These are phyloP conservation scores for Anthophora plumipes DNA, from an alignment of 2,888 invertebrate species.

Conservation along the genomic window DNA sequence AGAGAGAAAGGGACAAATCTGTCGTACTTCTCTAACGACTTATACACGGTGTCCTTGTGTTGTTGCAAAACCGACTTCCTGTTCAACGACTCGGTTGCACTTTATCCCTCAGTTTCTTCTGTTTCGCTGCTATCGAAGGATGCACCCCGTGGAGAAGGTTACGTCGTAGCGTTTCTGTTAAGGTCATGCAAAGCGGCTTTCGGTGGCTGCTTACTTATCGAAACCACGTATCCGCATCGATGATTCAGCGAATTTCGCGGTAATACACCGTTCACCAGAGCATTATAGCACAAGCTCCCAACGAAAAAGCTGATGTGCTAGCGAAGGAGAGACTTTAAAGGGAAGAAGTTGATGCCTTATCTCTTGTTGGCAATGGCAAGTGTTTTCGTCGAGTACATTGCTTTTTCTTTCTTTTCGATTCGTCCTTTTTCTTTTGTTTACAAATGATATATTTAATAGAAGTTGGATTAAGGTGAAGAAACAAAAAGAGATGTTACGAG, in stretches of 20 bases:
- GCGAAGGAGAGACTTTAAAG: not conserved
- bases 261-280: constrained; percentile 14
- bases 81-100: constrained; percentile 56
- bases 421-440: too few species aligned
- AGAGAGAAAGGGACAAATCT: constrained; percentile 14
- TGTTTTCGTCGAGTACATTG: too few species aligned
- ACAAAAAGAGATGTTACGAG: too few species aligned
- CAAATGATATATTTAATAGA: too few species aligned
- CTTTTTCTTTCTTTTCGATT: not conserved
- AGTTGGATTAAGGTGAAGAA: too few species aligned
- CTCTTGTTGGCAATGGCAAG: not conserved
- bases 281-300: not conserved
- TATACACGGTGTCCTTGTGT: constrained; percentile 43
- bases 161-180: constrained; percentile 26
- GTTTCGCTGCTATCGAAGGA: constrained; percentile 34
- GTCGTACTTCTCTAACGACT: constrained; percentile 41
- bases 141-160: constrained; percentile 38
- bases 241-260: constrained; percentile 28
- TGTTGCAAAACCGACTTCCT: constrained; percentile 52
- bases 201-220: constrained; percentile 39
- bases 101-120: constrained; percentile 32
- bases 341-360: not conserved
- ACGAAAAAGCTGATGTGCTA: not conserved
- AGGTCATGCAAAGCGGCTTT: constrained; percentile 44
- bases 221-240: constrained; percentile 27